phyloP scores from a whole-genome alignment of 2,888 invertebrate genomes.

The Ochropleura plecta region DNA sequence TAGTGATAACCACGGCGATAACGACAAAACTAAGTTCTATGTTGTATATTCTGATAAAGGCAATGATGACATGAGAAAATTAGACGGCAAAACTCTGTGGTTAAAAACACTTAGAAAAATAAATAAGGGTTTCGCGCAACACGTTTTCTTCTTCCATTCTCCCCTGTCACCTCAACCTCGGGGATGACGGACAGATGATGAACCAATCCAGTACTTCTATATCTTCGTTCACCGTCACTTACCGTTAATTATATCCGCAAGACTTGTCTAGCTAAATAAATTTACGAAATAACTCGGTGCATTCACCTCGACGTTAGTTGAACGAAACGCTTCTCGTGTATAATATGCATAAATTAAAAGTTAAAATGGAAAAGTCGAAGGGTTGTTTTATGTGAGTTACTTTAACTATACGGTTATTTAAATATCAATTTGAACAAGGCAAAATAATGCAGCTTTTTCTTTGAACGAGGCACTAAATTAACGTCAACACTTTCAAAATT shows the following conservation, averaged over 20 bases:
- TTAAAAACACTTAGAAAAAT: background rate
- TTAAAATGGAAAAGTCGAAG: constrained; percentile 35
- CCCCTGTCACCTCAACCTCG: too few relatives aligned
- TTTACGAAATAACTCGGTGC: constrained; percentile 38
- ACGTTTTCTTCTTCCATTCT: too few relatives aligned
- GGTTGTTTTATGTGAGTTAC: constrained; percentile 16
- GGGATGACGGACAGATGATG: too few relatives aligned
- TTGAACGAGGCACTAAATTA: background rate
- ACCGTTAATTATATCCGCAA: constrained; percentile 54
- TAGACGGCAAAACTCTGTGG: constrained; percentile 11
- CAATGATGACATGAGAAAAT: constrained; percentile 18
- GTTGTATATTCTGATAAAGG: constrained; percentile 9
- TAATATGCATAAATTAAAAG: constrained; percentile 36
- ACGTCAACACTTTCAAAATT: background rate
- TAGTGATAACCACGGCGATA: constrained; percentile 11
- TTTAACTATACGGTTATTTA: constrained; percentile 26
- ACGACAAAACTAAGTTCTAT: constrained; percentile 20
- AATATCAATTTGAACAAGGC: background rate
- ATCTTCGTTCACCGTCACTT: constrained; percentile 35
- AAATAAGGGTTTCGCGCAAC: background rate
- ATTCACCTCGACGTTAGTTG: constrained; percentile 33
- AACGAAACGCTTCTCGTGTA: constrained; percentile 17
- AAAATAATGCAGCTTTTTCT: constrained; percentile 1
- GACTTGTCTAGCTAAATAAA: constrained; percentile 37
- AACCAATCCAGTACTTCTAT: constrained; percentile 17